Evolutionary conservation across 1,140 invertebrate species (phyloP).

Genomic region (Microplitis mediator): DNA sequence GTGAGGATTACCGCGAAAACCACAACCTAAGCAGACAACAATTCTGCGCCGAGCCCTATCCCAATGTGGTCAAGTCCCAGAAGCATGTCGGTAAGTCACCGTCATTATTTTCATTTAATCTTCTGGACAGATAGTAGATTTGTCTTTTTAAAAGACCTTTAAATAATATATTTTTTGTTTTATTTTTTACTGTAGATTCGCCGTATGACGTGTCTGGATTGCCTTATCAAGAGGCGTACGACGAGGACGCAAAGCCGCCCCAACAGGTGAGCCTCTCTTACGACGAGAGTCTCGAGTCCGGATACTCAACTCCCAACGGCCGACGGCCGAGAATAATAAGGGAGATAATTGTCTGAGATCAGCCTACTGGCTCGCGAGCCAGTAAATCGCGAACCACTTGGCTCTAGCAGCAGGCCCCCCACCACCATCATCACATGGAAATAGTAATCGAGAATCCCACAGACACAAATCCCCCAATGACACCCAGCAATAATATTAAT

Average conservation of each 20-base stretch:
- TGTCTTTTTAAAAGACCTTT: neutral
- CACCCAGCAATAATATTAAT: conserved; percentile 18
- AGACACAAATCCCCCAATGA: conserved; percentile 23
- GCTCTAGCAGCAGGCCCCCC: conserved; percentile 61
- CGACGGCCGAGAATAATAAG: conserved; percentile 86
- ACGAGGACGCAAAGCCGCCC: conserved; percentile 75
- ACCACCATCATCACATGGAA: conserved; percentile 54
- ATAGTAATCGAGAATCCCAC: conserved; percentile 56
- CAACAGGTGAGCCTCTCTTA: conserved; percentile 85
- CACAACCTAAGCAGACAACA: conserved; percentile 83
- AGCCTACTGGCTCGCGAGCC: conserved; percentile 59
- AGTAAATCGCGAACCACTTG: conserved; percentile 57
- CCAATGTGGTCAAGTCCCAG: conserved; percentile 84
- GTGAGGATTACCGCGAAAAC: conserved; percentile 75
- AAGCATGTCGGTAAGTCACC: conserved; percentile 78
- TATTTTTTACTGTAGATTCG: conserved; percentile 70
- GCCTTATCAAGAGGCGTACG: conserved; percentile 81
- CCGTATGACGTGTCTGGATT: conserved; percentile 91
- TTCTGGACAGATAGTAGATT: neutral
- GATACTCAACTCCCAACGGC: conserved; percentile 91
- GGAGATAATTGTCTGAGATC: conserved; percentile 89
- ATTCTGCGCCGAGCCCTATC: conserved; percentile 84
- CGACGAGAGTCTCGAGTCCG: conserved; percentile 89
- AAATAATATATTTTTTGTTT: neutral
- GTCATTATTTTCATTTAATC: neutral